A percentile compares a stretch with the other conserved stretches of the same genome.
These are phyloP conservation scores for Ceyx erithaca DNA, from an alignment of 2,797 vertebrate species.

Conservation along the genomic window DNA sequence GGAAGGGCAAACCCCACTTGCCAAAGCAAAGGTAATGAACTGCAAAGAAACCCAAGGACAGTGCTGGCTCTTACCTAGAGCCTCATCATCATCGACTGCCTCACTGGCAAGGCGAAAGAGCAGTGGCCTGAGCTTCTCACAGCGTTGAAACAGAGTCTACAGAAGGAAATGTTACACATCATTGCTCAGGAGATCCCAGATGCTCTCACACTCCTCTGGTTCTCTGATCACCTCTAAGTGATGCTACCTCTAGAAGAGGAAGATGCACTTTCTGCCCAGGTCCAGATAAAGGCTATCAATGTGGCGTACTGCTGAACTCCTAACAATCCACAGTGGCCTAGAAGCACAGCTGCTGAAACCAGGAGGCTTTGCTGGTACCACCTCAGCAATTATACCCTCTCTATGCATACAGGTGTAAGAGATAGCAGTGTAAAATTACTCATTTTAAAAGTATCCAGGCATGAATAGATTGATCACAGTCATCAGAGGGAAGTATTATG, in stretches of 20 bases:
- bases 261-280: not conserved
- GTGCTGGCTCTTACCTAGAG: constrained; percentile 56
- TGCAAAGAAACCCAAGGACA: not conserved
- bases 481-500: too few relatives aligned
- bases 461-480: not conserved
- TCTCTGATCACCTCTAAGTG: not conserved
- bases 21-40: not conserved
- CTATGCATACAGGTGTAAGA: not conserved
- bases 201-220: not conserved
- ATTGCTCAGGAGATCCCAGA: not conserved
- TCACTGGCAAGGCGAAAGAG: constrained; percentile 90
- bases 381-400: not conserved
- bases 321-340: not conserved
- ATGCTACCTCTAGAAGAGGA: not conserved
- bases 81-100: constrained; percentile 82
- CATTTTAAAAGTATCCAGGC: not conserved
- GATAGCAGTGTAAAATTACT: not conserved
- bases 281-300: not conserved
- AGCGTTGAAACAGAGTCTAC: constrained; percentile 81
- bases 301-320: not conserved
- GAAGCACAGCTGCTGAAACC: not conserved
- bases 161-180: not conserved
- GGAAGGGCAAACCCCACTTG: not conserved
- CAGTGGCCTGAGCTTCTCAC: constrained; percentile 86
- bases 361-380: not conserved